Percentiles rank a stretch among this genome's conserved stretches.
These are phyloP conservation scores for Typhlichthys subterraneus DNA, from an alignment of 2,797 vertebrate genomes.

Conservation along the genomic window DNA sequence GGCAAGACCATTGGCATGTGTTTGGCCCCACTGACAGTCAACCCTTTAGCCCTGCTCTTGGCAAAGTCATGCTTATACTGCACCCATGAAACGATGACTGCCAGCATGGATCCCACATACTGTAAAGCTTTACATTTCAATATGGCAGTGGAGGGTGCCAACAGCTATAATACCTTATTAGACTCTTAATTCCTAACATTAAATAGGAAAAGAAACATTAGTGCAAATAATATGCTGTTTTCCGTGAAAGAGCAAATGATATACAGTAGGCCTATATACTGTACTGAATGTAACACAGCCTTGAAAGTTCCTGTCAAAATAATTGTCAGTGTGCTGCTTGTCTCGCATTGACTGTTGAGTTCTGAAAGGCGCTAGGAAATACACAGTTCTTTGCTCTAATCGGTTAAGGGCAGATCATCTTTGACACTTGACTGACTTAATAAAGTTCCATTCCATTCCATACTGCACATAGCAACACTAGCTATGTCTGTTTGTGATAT, in stretches of 20 bases:
- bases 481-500: no score
- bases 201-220: constrained; percentile 11
- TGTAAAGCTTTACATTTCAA: constrained; percentile 37
- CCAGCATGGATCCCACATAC: constrained; percentile 34
- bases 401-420: constrained; percentile 42
- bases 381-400: constrained; percentile 35
- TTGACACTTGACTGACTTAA: background rate
- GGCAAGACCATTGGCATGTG: constrained; percentile 16
- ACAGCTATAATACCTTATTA: constrained; percentile 42
- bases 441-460: background rate
- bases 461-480: no score
- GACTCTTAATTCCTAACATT: constrained; percentile 31
- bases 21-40: constrained; percentile 12
- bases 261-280: background rate
- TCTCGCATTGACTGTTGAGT: constrained; percentile 47
- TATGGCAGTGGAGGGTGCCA: constrained; percentile 33
- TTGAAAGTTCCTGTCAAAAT: constrained; percentile 9
- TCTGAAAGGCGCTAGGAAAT: constrained; percentile 25
- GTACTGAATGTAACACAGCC: background rate
- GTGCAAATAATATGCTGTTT: background rate
- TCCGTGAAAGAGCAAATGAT: constrained; percentile 29
- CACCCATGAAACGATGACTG: constrained; percentile 24
- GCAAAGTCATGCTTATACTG: constrained; percentile 3
- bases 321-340: constrained; percentile 23
- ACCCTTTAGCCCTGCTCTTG: constrained; percentile 1